Base-by-base conservation (phyloP, 2,113 vertebrate species). In the Hippocampus zosterae region DNA sequence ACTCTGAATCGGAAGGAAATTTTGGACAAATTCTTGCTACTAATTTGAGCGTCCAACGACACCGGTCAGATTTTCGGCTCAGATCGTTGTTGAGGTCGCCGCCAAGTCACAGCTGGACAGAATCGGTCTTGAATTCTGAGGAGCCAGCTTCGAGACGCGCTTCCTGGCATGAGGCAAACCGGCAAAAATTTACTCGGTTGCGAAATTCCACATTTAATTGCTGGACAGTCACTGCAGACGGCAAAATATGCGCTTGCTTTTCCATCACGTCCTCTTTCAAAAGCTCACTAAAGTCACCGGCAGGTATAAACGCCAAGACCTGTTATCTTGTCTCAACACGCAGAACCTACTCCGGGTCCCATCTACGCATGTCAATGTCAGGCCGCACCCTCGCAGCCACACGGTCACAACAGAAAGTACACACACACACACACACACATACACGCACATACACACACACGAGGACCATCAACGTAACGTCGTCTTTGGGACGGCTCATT, bases 301-400 rank as follows among this genome's bases (percentile, higher is more conserved):
- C 52, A 55, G n/a, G 52, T 27, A 8, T 63, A 0, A 61, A 59
- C 40, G 18, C 19, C 65, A 77, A 64, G 68, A 42, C 65, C 46
- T 73, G 2, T 80, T 33, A 80, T 73, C 72, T 65, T 65, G 77
- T 77, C 69, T 65, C 72, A 76, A 83, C 72, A 84, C 87, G 72
- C 73, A 65, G 53, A 75, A 77, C 44, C 66, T 71, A 69, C 63
- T 52, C 71, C 69, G 57, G 75, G 81, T 82, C 90, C 29, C 88
- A 89, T 89, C 67, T 5, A 76, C 71, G 88, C 90, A 85, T 81
- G 92, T 69, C 71, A 70, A 77, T 79, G 78, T 88, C 80, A 18
- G 4, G 83, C 88, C 89, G 69, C 88, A 53, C 91, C 92, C 87
- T 87, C 80, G 44, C 21, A 78, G 57, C 63, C 62, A 37, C 33